Evolutionary conservation across 2,797 vertebrate species (phyloP).

Genomic region (Emydoidea blandingii): DNA sequence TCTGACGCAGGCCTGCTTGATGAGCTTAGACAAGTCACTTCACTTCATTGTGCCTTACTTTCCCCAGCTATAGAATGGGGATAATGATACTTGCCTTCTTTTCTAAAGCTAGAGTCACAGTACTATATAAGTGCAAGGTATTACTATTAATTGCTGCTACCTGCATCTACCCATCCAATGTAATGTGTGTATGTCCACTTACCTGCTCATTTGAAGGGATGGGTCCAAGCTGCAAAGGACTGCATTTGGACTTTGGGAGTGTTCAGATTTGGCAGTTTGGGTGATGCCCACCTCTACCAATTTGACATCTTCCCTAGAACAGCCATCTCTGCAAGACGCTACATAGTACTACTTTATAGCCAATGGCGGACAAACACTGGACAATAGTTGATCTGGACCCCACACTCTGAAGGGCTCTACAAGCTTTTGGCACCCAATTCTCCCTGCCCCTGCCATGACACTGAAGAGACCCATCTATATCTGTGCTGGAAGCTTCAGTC

Average conservation of each 20-base stretch:
- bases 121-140: neutral
- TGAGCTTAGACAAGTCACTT: neutral
- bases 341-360: neutral
- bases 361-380: neutral
- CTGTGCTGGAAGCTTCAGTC: neutral
- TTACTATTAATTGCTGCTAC: neutral
- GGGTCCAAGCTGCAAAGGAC: neutral
- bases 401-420: neutral
- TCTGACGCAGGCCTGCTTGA: neutral
- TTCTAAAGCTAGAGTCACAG: neutral
- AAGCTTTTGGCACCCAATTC: neutral
- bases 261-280: neutral
- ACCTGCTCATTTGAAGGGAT: neutral
- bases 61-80: neutral
- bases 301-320: neutral
- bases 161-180: neutral
- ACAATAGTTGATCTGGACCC: neutral
- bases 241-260: neutral
- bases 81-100: neutral
- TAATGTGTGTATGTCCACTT: neutral
- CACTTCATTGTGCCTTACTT: neutral
- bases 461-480: fast-evolving
- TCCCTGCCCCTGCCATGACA: neutral
- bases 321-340: neutral
- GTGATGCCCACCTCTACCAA: neutral